A percentile compares a stretch with the other conserved stretches of the same genome.
These are phyloP conservation scores for Aquatica leii DNA, from an alignment of 2,888 invertebrate species.

Conservation along the genomic window DNA sequence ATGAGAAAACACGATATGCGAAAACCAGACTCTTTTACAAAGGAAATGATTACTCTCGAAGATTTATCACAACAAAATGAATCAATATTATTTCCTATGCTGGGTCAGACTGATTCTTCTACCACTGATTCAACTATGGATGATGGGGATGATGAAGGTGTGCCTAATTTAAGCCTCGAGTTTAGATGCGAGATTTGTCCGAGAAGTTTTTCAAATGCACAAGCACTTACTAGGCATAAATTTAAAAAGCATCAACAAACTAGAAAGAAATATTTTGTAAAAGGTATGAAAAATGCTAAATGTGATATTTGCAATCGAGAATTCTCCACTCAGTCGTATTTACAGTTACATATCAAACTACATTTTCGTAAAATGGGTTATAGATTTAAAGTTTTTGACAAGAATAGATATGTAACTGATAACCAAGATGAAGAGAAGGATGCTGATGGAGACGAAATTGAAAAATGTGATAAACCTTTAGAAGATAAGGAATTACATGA, in stretches of 20 bases:
- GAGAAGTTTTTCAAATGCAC: conserved; percentile 50
- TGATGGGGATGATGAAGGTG: neutral
- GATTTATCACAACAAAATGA: conserved; percentile 46
- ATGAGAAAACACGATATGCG: conserved; percentile 48
- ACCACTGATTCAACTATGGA: neutral
- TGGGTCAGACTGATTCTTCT: neutral
- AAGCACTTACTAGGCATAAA: conserved; percentile 55
- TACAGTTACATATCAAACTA: conserved; percentile 56
- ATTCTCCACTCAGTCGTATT: conserved; percentile 57
- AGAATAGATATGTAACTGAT: conserved; percentile 34
- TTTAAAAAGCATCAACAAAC: conserved; percentile 52
- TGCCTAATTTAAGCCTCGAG: conserved; percentile 37
- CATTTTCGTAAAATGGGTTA: conserved; percentile 54
- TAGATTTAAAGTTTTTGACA: conserved; percentile 54
- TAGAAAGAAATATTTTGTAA: conserved; percentile 51
- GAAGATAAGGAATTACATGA: neutral
- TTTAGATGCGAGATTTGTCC: conserved; percentile 50
- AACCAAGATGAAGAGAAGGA: conserved; percentile 7
- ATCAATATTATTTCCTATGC: conserved; percentile 19
- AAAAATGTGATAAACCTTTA: conserved; percentile 15
- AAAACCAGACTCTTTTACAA: conserved; percentile 37
- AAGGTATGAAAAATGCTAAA: conserved; percentile 57
- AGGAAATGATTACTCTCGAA: conserved; percentile 52
- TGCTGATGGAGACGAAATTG: conserved; percentile 22
- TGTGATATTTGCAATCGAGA: conserved; percentile 58